Percentiles rank a stretch among this genome's conserved stretches.
Conservation (phyloP, 2,888 invertebrate genomes). For the Trypoxylon attenuatum region DNA sequence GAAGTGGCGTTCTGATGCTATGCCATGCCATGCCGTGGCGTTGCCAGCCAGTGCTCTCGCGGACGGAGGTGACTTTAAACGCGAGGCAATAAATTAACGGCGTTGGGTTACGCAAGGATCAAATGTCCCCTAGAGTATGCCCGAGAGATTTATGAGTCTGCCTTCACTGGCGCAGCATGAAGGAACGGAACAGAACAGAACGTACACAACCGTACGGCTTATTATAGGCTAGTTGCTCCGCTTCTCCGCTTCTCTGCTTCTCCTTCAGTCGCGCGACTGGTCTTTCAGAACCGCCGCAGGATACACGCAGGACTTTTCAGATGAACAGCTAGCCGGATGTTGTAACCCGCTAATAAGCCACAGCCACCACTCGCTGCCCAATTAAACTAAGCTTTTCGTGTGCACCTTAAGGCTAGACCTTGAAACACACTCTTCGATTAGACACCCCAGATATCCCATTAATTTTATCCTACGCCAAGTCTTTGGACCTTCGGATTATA, state of each 20-base stretch:
- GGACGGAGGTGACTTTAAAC: slow-evolving; percentile 74
- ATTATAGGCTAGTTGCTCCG: slow-evolving; percentile 71
- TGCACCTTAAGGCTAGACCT: slow-evolving; percentile 63
- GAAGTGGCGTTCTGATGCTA: slow-evolving; percentile 43
- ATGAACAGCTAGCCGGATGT: slow-evolving; percentile 71
- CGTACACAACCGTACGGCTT: slow-evolving; percentile 69
- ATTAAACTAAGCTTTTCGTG: slow-evolving; percentile 69
- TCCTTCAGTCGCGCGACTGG: slow-evolving; percentile 46
- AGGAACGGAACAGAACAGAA: slow-evolving; percentile 69
- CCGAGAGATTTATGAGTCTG: slow-evolving; percentile 73
- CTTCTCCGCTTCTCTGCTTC: slow-evolving; percentile 48
- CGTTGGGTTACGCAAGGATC: slow-evolving; percentile 76
- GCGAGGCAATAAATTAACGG: slow-evolving; percentile 75
- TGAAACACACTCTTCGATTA: slow-evolving; percentile 68
- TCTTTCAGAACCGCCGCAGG: slow-evolving; percentile 66
- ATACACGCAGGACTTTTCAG: slow-evolving; percentile 71
- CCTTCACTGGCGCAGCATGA: slow-evolving; percentile 71
- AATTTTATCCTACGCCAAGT: slow-evolving; percentile 55
- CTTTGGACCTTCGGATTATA: slow-evolving; percentile 35
- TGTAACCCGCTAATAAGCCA: slow-evolving; percentile 73
- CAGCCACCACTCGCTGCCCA: slow-evolving; percentile 68
- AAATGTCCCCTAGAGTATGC: slow-evolving; percentile 75
- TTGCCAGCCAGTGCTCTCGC: slow-evolving; percentile 55
- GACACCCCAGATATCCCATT: slow-evolving; percentile 65
- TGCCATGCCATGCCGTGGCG: no score